These are phyloP conservation scores for Sebastes kiyomatsui DNA, from an alignment of 2,797 vertebrate genomes.

Conservation along the genomic window DNA sequence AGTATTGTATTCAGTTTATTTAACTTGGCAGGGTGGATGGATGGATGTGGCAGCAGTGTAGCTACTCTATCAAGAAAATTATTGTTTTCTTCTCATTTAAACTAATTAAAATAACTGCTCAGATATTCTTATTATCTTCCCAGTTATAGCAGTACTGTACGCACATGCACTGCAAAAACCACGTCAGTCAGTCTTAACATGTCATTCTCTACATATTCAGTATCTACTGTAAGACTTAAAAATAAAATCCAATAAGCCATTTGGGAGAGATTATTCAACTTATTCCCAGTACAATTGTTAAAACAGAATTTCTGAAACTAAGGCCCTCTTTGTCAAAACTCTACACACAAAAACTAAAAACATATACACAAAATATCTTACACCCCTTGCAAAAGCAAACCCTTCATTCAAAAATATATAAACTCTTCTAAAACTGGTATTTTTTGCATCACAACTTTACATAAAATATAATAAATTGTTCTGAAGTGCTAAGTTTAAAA, in stretches of 20 bases:
- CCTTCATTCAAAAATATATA: no score
- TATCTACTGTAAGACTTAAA: neutral
- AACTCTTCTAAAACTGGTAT: no score
- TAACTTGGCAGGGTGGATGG: conserved; percentile 14
- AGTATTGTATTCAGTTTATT: conserved; percentile 39
- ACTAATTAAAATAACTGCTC: neutral
- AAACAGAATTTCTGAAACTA: fast-evolving
- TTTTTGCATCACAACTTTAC: no score
- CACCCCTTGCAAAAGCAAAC: no score
- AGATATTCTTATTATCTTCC: neutral
- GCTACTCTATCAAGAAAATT: neutral
- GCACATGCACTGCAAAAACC: neutral
- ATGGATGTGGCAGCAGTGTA: neutral
- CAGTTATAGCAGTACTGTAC: neutral
- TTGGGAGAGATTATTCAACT: neutral
- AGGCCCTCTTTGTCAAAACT: no score
- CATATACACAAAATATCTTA: no score
- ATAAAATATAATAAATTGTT: no score
- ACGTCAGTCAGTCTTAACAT: neutral
- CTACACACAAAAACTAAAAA: no score
- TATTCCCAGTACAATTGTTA: neutral
- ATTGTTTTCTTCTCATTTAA: conserved; percentile 36
- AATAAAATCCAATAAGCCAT: neutral
- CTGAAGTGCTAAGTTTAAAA: no score
- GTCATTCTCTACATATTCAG: neutral